These are phyloP conservation scores for Virgularia gustaviana DNA, from an alignment of 92 coral and sea anemone genomes.

Conservation along the genomic window DNA sequence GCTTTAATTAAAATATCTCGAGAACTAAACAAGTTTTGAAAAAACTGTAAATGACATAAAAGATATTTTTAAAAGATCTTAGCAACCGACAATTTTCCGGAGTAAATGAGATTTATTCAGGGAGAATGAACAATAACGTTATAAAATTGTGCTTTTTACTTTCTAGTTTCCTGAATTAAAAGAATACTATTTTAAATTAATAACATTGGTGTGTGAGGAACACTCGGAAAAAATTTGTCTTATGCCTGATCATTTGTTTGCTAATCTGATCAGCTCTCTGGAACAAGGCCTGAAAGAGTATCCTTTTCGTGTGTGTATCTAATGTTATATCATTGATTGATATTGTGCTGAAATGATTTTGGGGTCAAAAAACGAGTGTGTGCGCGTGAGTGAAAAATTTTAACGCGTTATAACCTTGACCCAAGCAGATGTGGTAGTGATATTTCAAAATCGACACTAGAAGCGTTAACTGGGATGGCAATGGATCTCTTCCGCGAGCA, in stretches of 20 bases:
- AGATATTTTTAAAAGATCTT: neutral
- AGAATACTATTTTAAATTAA: slow-evolving; percentile 77
- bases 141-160: neutral
- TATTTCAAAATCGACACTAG: slow-evolving; percentile 88
- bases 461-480: slow-evolving; percentile 76
- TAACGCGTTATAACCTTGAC: slow-evolving; percentile 42
- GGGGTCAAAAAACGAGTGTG: neutral
- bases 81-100: neutral
- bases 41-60: too few relatives aligned
- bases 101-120: neutral
- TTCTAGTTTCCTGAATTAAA: slow-evolving; percentile 79
- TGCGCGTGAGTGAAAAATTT: neutral
- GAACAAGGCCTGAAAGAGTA: slow-evolving; percentile 89
- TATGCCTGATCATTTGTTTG: slow-evolving; percentile 81
- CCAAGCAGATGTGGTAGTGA: slow-evolving; percentile 78
- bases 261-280: slow-evolving; percentile 75
- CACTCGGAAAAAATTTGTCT: slow-evolving; percentile 71
- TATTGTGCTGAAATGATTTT: neutral
- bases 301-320: slow-evolving; percentile 48
- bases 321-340: neutral
- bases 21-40: too few relatives aligned
- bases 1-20: too few relatives aligned
- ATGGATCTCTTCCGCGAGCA: slow-evolving; percentile 59
- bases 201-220: slow-evolving; percentile 81
- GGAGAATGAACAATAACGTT: neutral